Percentiles rank a stretch among this genome's conserved stretches.
Conservation (phyloP, 2,888 invertebrate genomes). For the Eupsilia transversa region DNA sequence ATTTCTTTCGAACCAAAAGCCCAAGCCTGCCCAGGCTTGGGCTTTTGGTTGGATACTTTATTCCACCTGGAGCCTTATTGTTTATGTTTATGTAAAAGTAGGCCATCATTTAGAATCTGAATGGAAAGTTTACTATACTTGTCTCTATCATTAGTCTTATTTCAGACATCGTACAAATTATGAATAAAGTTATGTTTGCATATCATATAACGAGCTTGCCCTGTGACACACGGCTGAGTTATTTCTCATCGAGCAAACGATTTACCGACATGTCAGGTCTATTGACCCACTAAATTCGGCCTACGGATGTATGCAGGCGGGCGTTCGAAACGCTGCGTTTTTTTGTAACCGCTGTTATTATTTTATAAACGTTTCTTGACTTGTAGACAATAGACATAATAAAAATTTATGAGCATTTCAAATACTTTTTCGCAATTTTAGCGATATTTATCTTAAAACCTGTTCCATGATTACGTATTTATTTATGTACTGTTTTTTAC, state of each 20-base stretch:
- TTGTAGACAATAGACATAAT: background rate
- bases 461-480: background rate
- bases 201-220: conserved; percentile 21
- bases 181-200: background rate
- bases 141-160: background rate
- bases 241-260: conserved; percentile 47
- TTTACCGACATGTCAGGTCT: conserved; percentile 51
- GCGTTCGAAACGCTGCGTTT: conserved; percentile 34
- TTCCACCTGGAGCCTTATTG: background rate
- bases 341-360: background rate
- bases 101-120: background rate
- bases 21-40: no score
- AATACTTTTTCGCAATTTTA: background rate
- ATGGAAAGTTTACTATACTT: conserved; percentile 3
- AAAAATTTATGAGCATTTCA: background rate
- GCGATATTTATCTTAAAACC: background rate
- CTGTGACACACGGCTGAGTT: conserved; percentile 23
- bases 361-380: background rate
- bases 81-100: background rate
- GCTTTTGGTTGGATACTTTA: background rate
- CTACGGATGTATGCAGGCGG: conserved; percentile 13
- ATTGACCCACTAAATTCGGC: conserved; percentile 56
- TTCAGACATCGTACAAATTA: background rate
- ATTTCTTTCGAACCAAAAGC: no score
- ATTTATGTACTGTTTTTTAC: background rate